phyloP scores from a whole-genome alignment of 2,113 vertebrate genomes.

The Chionis minor region DNA sequence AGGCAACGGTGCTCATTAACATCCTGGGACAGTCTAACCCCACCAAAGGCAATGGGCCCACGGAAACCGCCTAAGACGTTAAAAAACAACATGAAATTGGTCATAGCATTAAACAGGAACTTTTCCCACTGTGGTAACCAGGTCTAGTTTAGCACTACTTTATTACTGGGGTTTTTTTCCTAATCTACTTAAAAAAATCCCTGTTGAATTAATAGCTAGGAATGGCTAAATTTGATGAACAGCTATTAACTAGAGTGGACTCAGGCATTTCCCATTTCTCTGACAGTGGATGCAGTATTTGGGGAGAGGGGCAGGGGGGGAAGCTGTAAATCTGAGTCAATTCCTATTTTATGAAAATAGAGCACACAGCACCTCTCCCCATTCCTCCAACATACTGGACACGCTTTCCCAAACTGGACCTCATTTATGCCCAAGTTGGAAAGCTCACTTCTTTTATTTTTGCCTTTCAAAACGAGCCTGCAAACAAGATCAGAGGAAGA shows the following conservation, averaged over 20 bases:
- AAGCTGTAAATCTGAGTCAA: background rate
- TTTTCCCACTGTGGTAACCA: background rate
- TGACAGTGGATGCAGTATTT: background rate
- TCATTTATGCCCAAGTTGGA: background rate
- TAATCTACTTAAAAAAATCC: background rate
- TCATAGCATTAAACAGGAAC: background rate
- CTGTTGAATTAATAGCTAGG: background rate
- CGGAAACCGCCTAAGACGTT: background rate
- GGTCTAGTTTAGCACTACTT: background rate
- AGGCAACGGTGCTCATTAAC: fast-evolving
- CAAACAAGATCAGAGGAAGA: too few relatives aligned
- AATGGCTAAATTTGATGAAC: background rate
- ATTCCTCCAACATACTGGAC: background rate
- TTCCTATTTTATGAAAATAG: too few relatives aligned
- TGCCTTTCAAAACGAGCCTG: background rate
- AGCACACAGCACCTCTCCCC: background rate
- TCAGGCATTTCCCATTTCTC: background rate
- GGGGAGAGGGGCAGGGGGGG: fast-evolving
- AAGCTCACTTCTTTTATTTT: background rate
- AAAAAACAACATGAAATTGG: background rate
- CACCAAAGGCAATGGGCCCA: background rate
- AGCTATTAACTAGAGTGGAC: background rate
- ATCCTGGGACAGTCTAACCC: background rate
- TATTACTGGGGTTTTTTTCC: background rate
- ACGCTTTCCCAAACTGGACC: background rate